Evolutionary conservation across 2,113 vertebrate genomes (phyloP).

Genomic region (Pagrus major): DNA sequence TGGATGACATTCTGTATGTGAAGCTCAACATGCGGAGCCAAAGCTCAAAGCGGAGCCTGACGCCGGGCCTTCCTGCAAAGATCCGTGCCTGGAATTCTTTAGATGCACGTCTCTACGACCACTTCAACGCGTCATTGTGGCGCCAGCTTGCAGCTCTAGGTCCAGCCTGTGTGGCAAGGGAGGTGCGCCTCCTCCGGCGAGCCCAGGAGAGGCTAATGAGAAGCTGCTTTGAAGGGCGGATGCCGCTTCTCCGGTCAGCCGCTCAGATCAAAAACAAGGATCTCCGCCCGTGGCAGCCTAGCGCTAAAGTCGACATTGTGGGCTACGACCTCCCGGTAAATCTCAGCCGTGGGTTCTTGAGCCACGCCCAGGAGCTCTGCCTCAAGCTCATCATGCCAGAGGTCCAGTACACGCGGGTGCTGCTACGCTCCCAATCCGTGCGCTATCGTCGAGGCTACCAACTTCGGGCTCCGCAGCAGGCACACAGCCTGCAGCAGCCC

Average conservation of each 20-base stretch:
- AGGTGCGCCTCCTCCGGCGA: constrained; percentile 83
- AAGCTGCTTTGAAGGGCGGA: constrained; percentile 83
- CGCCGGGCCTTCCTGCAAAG: constrained; percentile 72
- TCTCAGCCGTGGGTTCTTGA: constrained; percentile 39
- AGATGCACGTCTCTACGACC: constrained; percentile 86
- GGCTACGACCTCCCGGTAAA: constrained; percentile 89
- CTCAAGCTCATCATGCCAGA: constrained; percentile 90
- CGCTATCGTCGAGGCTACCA: constrained; percentile 67
- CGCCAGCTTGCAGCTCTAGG: constrained; percentile 82
- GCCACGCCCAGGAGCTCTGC: constrained; percentile 83
- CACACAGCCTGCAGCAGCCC: constrained; percentile 30
- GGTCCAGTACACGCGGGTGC: constrained; percentile 85
- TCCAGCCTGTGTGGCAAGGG: constrained; percentile 83
- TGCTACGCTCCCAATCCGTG: constrained; percentile 85
- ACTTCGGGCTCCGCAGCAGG: constrained; percentile 43
- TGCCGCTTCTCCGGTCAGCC: constrained; percentile 80
- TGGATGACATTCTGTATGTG: constrained; percentile 89
- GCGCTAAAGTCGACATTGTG: constrained; percentile 87
- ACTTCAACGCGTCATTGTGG: constrained; percentile 91
- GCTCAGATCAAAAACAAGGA: constrained; percentile 89
- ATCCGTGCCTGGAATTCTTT: constrained; percentile 89
- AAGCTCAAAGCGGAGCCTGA: constrained; percentile 83
- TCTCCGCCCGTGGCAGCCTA: constrained; percentile 91
- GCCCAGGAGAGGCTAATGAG: constrained; percentile 84
- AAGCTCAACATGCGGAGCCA: constrained; percentile 89